A percentile compares a stretch with the other conserved stretches of the same genome.
These are phyloP conservation scores for Montipora capricornis DNA, from an alignment of 64 coral and sea anemone species.

Conservation along the genomic window DNA sequence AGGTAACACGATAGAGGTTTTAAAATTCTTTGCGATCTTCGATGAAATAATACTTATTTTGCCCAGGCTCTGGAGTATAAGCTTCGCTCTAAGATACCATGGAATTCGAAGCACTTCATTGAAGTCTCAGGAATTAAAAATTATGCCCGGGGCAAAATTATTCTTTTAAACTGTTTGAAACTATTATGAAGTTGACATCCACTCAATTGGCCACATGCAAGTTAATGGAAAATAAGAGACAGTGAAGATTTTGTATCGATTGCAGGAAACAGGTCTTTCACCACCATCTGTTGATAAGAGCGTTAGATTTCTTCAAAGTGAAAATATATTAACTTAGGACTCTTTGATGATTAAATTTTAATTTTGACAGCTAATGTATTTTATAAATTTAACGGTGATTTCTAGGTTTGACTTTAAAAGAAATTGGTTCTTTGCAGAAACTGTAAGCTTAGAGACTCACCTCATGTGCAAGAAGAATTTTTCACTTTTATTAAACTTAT, in stretches of 20 bases:
- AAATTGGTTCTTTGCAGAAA: no score
- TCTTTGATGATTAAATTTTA: background rate
- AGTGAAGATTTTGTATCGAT: no score
- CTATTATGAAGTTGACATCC: background rate
- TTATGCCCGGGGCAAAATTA: background rate
- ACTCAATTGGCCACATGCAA: no score
- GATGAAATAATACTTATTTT: background rate
- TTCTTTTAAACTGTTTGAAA: background rate
- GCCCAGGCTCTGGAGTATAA: no score
- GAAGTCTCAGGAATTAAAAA: background rate
- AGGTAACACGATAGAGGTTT: slow-evolving; percentile 16
- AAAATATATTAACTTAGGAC: background rate
- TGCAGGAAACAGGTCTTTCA: background rate
- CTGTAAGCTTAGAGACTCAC: no score
- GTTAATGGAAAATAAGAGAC: no score
- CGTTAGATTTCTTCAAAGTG: background rate
- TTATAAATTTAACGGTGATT: no score
- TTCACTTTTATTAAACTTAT: background rate
- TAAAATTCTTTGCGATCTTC: background rate
- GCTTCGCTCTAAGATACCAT: background rate
- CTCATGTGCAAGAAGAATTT: no score
- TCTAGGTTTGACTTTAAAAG: no score
- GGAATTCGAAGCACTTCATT: slow-evolving; percentile 19
- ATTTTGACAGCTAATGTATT: no score
- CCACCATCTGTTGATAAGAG: background rate